Base-by-base conservation (phyloP, 2,888 invertebrate genomes). In the Nasonia oneida region DNA sequence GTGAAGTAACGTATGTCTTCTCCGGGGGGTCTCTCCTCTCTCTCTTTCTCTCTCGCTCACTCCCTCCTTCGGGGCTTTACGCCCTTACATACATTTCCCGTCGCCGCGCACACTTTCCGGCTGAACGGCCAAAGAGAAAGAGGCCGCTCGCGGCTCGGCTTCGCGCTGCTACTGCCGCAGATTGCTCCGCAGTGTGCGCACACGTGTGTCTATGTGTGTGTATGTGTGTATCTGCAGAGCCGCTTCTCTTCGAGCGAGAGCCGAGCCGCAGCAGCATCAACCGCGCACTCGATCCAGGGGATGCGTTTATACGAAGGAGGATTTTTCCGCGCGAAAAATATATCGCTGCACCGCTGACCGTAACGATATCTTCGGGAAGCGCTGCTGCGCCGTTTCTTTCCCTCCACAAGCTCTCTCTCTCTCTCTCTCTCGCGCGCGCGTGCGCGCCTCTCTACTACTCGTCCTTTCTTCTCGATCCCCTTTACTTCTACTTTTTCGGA, bases 41-140 rank as follows among this genome's bases (percentile, higher is more conserved):
- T 39, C 23, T 42, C 12, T 18, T 0, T 29, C 23, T 75, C 23
- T 50, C 3, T 37, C 37, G 37, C 57, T 76, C 47, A 10, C 47
- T 47, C 12, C 18, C 6, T 37, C 37, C 39, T 53, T 33, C 12
- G 53, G 75, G 50, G n/a, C 57, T 74, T 74, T 81, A 82, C 64
- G 76, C 76, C 71, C 39, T 76, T 83, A 57, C 83, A 71, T 77
- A 70, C 74, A 77, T 83, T 83, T 75, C 50, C 61, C 50, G 15
- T 42, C 37, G 73, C 42, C 37, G 73, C 42, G 42, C 73, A 47
- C 75, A 50, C 42, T 73, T 73, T 73, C 47, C 47, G 47, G 23
- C 33, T n/a, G 57, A 37, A n/a, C 37, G 37, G 18, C 50, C 50
- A 79, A 73, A 57, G 23, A 73, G 73, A 37, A 57, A 81, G n/a